These are phyloP conservation scores for Drosophila planitibia DNA, from an alignment of 2,888 invertebrate genomes.

Conservation along the genomic window DNA sequence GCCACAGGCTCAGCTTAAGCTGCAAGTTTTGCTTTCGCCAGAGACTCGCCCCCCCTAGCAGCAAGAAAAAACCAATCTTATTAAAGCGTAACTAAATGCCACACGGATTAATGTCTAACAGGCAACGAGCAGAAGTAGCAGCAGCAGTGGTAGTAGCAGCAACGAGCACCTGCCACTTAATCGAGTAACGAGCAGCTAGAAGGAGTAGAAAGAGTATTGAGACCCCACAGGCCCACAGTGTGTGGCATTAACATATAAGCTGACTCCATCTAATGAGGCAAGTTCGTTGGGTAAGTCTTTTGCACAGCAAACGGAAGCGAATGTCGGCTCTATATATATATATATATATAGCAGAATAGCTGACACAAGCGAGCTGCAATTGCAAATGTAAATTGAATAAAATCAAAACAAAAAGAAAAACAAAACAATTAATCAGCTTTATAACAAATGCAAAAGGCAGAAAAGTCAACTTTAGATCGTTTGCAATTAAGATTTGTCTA, in stretches of 20 bases:
- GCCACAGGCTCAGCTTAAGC: slow-evolving; percentile 7
- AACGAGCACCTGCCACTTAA: slow-evolving; percentile 62
- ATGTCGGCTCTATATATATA: not conserved
- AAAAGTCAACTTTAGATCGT: slow-evolving; percentile 33
- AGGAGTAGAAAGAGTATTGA: slow-evolving; percentile 9
- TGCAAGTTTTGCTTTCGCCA: slow-evolving; percentile 50
- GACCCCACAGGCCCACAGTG: slow-evolving; percentile 57
- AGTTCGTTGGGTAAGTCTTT: slow-evolving; percentile 42
- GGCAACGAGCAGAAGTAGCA: slow-evolving; percentile 46
- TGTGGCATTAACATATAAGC: slow-evolving; percentile 62
- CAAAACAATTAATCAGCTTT: slow-evolving; percentile 71
- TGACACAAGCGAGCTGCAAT: slow-evolving; percentile 5
- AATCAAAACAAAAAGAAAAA: slow-evolving; percentile 50
- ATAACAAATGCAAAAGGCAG: slow-evolving; percentile 40
- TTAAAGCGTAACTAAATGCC: slow-evolving; percentile 79
- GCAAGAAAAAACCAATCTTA: slow-evolving; percentile 52
- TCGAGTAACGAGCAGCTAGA: slow-evolving; percentile 51
- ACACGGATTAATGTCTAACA: slow-evolving; percentile 75
- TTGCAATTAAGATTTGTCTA: slow-evolving; percentile 55
- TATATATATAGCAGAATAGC: not conserved
- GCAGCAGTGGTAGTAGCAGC: slow-evolving; percentile 45
- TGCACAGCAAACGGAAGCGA: slow-evolving; percentile 24
- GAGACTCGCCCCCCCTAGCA: slow-evolving; percentile 20
- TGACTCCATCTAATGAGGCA: slow-evolving; percentile 58
- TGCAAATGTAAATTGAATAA: slow-evolving; percentile 46